Evolutionary conservation across 2,797 vertebrate genomes (phyloP).

Genomic region (Epinephelus awoara): DNA sequence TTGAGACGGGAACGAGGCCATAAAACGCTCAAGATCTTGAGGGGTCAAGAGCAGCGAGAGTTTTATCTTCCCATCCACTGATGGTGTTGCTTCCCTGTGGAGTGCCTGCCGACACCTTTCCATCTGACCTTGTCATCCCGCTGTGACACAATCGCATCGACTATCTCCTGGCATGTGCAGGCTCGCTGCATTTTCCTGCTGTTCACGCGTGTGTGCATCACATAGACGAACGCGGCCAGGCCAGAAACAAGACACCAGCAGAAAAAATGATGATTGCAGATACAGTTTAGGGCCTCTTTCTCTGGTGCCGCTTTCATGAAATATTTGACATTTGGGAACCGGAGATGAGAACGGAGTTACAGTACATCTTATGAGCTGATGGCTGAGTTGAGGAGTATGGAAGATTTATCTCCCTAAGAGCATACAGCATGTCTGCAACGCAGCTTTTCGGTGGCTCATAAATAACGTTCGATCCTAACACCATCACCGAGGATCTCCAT

Average conservation of each 20-base stretch:
- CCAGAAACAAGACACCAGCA: conserved; percentile 15
- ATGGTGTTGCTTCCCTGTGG: conserved; percentile 64
- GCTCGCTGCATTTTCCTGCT: conserved; percentile 39
- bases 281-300: neutral
- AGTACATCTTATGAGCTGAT: conserved; percentile 25
- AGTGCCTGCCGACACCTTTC: conserved; percentile 61
- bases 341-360: conserved; percentile 19
- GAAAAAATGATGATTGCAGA: conserved; percentile 1
- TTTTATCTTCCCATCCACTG: conserved; percentile 71
- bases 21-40: conserved; percentile 30
- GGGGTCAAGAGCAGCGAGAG: conserved; percentile 60
- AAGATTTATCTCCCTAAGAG: conserved; percentile 26
- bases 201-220: conserved; percentile 17
- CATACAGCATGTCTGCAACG: conserved; percentile 24
- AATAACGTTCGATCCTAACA: conserved; percentile 32
- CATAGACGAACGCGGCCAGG: conserved; percentile 1
- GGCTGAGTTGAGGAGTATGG: neutral
- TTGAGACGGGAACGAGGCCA: conserved; percentile 37
- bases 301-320: conserved; percentile 30
- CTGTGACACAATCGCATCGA: conserved; percentile 53
- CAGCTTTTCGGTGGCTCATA: conserved; percentile 31
- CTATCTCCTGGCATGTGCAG: conserved; percentile 44
- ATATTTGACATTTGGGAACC: conserved; percentile 35
- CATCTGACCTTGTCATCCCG: conserved; percentile 71
- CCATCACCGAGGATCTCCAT: conserved; percentile 8